A percentile compares a stretch with the other conserved stretches of the same genome.
Evolutionary conservation across 2,113 vertebrate species (phyloP).

Genomic region (Rhea americana): DNA sequence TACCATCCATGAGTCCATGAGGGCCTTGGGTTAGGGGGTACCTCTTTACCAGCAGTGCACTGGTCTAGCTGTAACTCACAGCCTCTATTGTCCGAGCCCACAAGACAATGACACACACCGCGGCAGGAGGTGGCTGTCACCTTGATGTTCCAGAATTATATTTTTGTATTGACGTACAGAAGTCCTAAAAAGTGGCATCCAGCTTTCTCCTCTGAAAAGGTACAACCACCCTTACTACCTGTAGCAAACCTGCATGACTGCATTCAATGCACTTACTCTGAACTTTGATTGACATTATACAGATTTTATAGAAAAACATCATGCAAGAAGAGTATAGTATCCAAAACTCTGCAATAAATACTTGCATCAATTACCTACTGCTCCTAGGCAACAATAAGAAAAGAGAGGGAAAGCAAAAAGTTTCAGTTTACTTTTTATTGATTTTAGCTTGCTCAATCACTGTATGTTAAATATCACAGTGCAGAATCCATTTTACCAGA

Average conservation of each 20-base stretch:
- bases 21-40: background rate
- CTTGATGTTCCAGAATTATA: background rate
- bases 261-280: background rate
- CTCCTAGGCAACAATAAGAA: slow-evolving; percentile 14
- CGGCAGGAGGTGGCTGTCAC: background rate
- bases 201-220: background rate
- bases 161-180: background rate
- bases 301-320: background rate
- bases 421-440: slow-evolving; percentile 31
- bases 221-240: background rate
- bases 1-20: background rate
- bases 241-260: background rate
- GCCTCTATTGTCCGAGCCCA: background rate
- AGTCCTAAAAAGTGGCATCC: background rate
- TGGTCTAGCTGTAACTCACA: background rate
- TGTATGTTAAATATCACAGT: slow-evolving; percentile 42
- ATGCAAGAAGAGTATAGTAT: background rate
- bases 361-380: background rate
- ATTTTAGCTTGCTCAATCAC: slow-evolving; percentile 28
- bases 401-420: slow-evolving; percentile 11
- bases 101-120: fast-evolving
- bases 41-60: background rate
- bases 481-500: slow-evolving; percentile 43
- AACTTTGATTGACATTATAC: background rate
- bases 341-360: slow-evolving; percentile 26